These are phyloP conservation scores for Resseliella maxima DNA, from an alignment of 2,888 invertebrate genomes.

Conservation along the genomic window DNA sequence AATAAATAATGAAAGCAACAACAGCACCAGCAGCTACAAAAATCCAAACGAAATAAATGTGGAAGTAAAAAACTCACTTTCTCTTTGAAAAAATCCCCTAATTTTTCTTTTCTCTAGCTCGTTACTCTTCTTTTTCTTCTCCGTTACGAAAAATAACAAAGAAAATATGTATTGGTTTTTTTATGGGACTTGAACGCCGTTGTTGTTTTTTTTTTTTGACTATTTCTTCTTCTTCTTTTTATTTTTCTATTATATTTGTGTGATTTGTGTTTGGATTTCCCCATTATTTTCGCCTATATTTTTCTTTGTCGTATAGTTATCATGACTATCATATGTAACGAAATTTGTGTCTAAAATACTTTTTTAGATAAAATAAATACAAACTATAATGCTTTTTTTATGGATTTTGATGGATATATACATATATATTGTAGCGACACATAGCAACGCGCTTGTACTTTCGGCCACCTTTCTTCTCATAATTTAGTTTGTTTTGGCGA, in stretches of 20 bases:
- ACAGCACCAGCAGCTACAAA: background rate
- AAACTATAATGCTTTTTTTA: background rate
- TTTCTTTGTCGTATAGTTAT: background rate
- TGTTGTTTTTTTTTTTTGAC: no score
- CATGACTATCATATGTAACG: background rate
- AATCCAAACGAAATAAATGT: no score
- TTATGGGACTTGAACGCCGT: background rate
- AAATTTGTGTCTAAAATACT: background rate
- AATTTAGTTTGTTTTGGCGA: constrained; percentile 51
- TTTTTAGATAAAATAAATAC: background rate
- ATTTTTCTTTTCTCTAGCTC: background rate
- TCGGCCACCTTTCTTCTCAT: background rate
- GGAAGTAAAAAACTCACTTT: background rate
- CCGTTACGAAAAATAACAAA: background rate
- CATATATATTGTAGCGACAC: background rate
- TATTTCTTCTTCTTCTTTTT: background rate
- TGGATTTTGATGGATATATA: background rate
- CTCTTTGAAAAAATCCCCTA: background rate
- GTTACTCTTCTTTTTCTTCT: background rate
- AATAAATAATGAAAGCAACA: constrained; percentile 11
- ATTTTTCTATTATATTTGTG: background rate
- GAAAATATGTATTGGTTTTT: background rate
- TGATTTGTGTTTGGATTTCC: background rate
- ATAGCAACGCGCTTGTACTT: constrained; percentile 13
- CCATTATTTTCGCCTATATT: constrained; percentile 17